Conservation (phyloP, 2,888 invertebrate genomes). For the Macrophya annulata region DNA sequence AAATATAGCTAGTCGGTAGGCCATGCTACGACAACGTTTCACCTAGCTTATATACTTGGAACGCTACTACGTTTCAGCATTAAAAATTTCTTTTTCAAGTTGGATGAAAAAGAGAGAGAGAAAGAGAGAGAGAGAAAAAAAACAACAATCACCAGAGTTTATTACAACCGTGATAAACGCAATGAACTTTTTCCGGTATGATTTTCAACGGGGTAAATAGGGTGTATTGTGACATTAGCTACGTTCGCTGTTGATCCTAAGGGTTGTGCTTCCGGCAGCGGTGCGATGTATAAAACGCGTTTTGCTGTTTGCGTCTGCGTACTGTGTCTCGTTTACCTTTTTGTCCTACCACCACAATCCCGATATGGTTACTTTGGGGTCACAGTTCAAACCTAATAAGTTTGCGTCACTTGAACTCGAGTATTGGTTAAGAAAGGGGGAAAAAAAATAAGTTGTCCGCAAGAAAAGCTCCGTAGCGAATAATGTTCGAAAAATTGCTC, state of each 20-base stretch:
- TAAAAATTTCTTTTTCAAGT: background rate
- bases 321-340: conserved; percentile 7
- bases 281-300: conserved; percentile 29
- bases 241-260: conserved; percentile 16
- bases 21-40: background rate
- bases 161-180: background rate
- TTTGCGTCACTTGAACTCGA: conserved; percentile 23
- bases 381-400: conserved; percentile 38
- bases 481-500: conserved; percentile 34
- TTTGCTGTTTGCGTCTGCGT: conserved; percentile 39
- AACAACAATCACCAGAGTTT: background rate
- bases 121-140: too few relatives aligned
- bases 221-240: background rate
- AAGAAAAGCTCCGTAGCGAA: background rate
- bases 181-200: background rate
- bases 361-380: conserved; percentile 24
- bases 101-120: background rate
- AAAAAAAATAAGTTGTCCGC: background rate
- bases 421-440: background rate
- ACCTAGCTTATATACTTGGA: background rate
- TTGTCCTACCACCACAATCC: background rate
- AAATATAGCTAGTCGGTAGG: conserved; percentile 27
- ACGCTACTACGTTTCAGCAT: background rate
- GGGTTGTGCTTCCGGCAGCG: conserved; percentile 19
- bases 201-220: conserved; percentile 22